These are phyloP conservation scores for Psettodes erumei DNA, from an alignment of 2,113 vertebrate genomes.

Conservation along the genomic window DNA sequence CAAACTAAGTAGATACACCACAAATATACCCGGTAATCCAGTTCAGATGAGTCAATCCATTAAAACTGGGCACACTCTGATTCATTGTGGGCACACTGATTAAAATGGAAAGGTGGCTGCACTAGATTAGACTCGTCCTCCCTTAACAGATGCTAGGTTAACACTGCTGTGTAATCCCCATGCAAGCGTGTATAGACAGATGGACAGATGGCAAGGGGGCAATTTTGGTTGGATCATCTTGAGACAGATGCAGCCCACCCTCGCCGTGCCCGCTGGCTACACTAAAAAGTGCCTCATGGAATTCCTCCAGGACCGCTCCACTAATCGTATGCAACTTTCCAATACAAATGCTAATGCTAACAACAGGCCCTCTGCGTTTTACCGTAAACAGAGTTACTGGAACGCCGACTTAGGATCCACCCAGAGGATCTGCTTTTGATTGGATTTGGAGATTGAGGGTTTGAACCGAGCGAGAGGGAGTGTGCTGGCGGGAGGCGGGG, in stretches of 20 bases:
- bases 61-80: constrained; percentile 17
- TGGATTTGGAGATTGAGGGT: constrained; percentile 62
- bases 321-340: constrained; percentile 68
- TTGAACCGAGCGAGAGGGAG: constrained; percentile 47
- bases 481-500: constrained; percentile 22
- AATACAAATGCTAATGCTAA: constrained; percentile 76
- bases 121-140: constrained; percentile 47
- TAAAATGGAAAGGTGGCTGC: constrained; percentile 46
- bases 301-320: constrained; percentile 67
- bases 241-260: constrained; percentile 67
- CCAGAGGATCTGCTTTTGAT: constrained; percentile 73
- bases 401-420: constrained; percentile 62
- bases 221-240: constrained; percentile 60
- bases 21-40: constrained; percentile 5
- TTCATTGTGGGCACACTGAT: constrained; percentile 25
- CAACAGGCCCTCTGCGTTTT: constrained; percentile 47
- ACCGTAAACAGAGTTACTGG: constrained; percentile 58
- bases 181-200: constrained; percentile 56
- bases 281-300: constrained; percentile 62
- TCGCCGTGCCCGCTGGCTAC: constrained; percentile 55
- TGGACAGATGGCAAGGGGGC: constrained; percentile 68
- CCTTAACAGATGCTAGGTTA: constrained; percentile 58
- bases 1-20: constrained; percentile 1
- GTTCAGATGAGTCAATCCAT: background rate
- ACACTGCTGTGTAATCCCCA: constrained; percentile 57